Base-by-base conservation (phyloP, 2,113 vertebrate genomes). In the Rutilus rutilus region DNA sequence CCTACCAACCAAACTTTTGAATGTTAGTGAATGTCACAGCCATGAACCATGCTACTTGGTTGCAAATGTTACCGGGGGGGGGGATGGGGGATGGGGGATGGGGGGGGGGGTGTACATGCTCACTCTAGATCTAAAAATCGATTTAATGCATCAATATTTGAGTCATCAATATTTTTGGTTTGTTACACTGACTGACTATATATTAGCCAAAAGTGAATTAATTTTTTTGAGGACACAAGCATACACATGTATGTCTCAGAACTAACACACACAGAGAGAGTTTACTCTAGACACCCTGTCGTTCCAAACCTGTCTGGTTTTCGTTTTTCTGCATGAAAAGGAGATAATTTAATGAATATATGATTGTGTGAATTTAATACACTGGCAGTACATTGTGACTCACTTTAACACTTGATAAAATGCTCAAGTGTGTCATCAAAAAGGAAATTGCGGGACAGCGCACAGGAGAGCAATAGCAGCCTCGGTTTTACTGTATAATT, bases 311-410 rank as follows among this genome's bases (percentile, higher is more conserved):
- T 19, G 64, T 67, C 30, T 12, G 10, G 1, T 42, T 71, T 39
- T 69, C 30, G 9, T 69, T 69, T 6, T 36, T 33, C 30, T 39
- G 7, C 67, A 30, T n/a, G 33, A 69, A 33, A 69, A 39, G 4
- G 10, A 23, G 10, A 73, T 73, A 0, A 73, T 73, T 67, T 42
- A 42, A 42, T 64, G 9, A 14, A 64, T 73, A 73, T 73, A 1
- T 73, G 36, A 73, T 42, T 73, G 21, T 2, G 10, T n/a, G 36
- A 73, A 73, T 73, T 73, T 73, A 73, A 73, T 73, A 73, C 33
- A 42, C 12, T 73, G 36, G 69, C 36, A 39, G 36, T 23, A 73
- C 36, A 73, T 73, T 73, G 19, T 73, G 36, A 12, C 19, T 73
- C 5, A 42, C 21, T 42, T 67, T 33, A 73, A 14, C 5, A 2